Evolutionary conservation across 2,113 vertebrate species (phyloP), one percentile per base, ranked within the genome.

Genomic region (Recurvirostra avosetta): DNA sequence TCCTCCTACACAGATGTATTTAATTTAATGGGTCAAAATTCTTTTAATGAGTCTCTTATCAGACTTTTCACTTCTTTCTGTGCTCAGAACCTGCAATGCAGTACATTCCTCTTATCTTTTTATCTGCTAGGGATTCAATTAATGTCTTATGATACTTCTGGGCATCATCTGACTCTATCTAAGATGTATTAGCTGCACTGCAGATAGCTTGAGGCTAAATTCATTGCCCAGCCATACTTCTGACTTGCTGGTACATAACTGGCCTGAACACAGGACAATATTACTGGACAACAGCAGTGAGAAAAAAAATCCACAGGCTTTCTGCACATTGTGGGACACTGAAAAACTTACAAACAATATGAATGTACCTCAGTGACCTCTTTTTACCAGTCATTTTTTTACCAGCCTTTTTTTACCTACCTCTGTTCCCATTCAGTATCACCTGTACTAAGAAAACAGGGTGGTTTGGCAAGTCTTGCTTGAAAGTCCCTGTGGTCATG

Each of bases 331-430:
- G 4, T 43, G 38, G 12, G 10, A 68, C 21, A 30, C 27, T 17
- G 3, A 43, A 45, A 9, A 4, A 62, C 6, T 22, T 63, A 8
- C 2, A 52, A 5, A 15, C 6, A 25, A 9, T 29, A 34, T 8
- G 5, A 45, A 22, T 12, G 4, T 8, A 25, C 3, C 16, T 38
- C 11, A 7, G 2, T 26, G 1, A 1, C 17, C 8, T 11, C 65
- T 38, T 49, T 58, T 41, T 52, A 40, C 16, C 25, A 19, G 25
- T 18, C 25, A 27, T 27, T 53, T 52, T 61, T 58, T 43, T 53
- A 41, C 26, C 27, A 20, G 26, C 18, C 27, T 41, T 27, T 55
- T 68, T 67, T 62, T 22, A 17, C 4, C 17, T 49, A 8, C 32
- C 23, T 70, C 3, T 36, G 8, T 34, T 66, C 15, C 20, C 8